phyloP scores from a whole-genome alignment of 2,113 vertebrate genomes.

The Anthoscopus minutus region DNA sequence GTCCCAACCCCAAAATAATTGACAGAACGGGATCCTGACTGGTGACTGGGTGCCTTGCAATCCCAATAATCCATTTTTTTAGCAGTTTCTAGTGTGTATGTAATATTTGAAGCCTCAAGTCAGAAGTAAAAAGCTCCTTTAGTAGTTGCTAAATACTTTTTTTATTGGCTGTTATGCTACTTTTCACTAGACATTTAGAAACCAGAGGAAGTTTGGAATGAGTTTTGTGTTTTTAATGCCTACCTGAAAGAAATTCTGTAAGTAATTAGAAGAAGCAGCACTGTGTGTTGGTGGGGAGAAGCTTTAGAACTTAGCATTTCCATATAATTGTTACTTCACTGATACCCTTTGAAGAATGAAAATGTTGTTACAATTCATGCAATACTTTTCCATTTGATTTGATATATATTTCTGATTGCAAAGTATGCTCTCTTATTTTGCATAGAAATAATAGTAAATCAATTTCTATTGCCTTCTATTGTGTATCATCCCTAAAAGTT shows the following conservation, averaged over 20 bases:
- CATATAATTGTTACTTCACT: not conserved
- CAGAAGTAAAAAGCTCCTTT: not conserved
- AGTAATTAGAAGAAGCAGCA: not conserved
- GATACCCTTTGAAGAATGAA: not conserved
- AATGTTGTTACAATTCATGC: not conserved
- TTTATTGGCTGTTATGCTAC: not conserved
- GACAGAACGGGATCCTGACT: not conserved
- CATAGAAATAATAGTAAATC: not conserved
- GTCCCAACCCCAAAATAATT: not conserved
- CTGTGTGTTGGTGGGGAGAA: not conserved
- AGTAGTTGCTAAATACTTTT: not conserved
- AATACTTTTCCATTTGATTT: not conserved
- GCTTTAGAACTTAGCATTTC: not conserved
- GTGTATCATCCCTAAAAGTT: conserved; percentile 9
- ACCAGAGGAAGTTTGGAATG: not conserved
- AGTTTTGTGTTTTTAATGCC: not conserved
- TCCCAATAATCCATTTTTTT: not conserved
- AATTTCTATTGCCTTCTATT: conserved; percentile 4
- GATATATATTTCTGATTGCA: not conserved
- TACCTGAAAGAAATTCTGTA: not conserved
- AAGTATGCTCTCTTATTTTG: not conserved
- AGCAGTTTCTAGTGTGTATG: not conserved
- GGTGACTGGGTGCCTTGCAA: not conserved
- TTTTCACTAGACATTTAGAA: not conserved
- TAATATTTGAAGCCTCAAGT: not conserved